Evolutionary conservation across 1,140 invertebrate species (phyloP), one percentile per base, ranked within the genome.

Genomic region (Lethocerus indicus): DNA sequence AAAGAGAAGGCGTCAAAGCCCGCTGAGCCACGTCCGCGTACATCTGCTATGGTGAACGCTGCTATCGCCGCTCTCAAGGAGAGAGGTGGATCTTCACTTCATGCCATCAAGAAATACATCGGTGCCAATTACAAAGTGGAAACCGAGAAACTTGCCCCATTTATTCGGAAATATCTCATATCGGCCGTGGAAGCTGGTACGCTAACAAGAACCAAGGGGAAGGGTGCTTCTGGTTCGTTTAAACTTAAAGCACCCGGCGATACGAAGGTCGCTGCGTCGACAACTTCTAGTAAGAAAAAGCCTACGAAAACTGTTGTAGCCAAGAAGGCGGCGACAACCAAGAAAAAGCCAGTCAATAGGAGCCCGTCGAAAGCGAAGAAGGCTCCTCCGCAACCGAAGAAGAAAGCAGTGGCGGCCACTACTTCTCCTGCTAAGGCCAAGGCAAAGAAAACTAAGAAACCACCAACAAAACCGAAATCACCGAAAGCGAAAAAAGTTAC

Each of bases 81-180:
- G 49, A 60, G 65, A 9, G 62, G 61, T 14, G 72, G 73, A 5
- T 72, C 71, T 0, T 73, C 71, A 0, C 55, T 72, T 1, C 65
- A 68, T 43, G 70, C 70, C 13, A 73, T 74, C 56, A 71, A 73
- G 52, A 75, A 74, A 55, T 74, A 71, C 59, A 69, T 73, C 32
- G 54, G 59, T 0, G 53, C 62, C 1, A 66, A 58, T 6, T 70
- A 69, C 60, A 68, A 68, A 46, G 57, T 71, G 2, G 70, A 71
- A 47, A 59, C 61, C 18, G 64, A 68, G 5, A 69, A 67, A 53
- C 48, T 58, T 23, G 56, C 61, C 0, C 60, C 61, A 1, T 67
- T 65, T 52, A 68, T 67, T 46, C 62, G 62, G 27, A 66, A 64
- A 41, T 67, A 65, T 53, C 42, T 72, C 18, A 67, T 64, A 29